Evolutionary conservation across 2,797 vertebrate genomes (phyloP), one percentile per base, ranked within the genome.

Genomic region (Hoplostethus mediterraneus): DNA sequence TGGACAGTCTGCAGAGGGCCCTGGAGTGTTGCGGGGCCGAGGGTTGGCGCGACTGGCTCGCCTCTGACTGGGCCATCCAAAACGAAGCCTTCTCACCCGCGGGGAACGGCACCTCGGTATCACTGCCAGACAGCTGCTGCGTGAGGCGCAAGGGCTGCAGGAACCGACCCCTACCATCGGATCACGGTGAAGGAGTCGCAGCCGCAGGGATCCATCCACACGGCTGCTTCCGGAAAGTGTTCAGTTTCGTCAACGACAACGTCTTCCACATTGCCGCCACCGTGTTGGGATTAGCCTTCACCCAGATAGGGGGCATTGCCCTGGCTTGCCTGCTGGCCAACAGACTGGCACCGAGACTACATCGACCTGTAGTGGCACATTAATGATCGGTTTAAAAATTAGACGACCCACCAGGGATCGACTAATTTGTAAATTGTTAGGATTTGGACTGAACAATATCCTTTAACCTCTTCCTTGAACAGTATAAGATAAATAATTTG

Each of bases 51-150:
- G 97, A 98, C 86, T 98, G 97, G 96, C 90, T 95, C 5, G 13
- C 80, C 8, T 95, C 95, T 0, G 95, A 96, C 56, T 96, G 97
- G 97, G 95, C 93, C 0, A 77, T 87, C 63, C 90, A 93, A 63
- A 93, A 94, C 7, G 87, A 84, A 67, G 78, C 85, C 61, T 90
- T 91, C 58, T 67, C 86, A 30, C 85, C 74, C 9, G 44, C 30
- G 2, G 91, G 89, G 49, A 95, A 95, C 3, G 77, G 77, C 49
- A 94, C 93, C 4, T 93, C 92, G 0, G 85, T 92, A 28, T 96
- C 95, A 0, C 93, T 97, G 86, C 97, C 96, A 0, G 90, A 95
- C 82, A 98, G 97, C 85, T 97, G 97, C 90, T 98, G 96, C 52
- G 73, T 84, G 61, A 84, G 71, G 53, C 95, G 94, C 45, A 94